Percentiles rank a stretch among this genome's conserved stretches.
Conservation (phyloP, 2,888 invertebrate genomes). For the Loripinus fragilis region DNA sequence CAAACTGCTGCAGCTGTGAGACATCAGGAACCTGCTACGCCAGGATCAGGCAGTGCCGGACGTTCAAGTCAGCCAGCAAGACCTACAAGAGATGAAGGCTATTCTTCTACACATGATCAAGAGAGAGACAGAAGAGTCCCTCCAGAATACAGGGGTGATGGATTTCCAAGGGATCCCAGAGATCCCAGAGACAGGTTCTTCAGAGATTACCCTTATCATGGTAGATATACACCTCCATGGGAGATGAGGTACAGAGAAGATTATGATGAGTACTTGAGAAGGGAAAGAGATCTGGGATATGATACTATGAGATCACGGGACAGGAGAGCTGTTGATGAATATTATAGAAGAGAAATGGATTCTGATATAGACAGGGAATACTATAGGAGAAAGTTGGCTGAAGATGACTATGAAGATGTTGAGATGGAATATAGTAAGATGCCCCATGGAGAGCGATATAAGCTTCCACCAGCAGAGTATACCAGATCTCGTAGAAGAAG, state of each 20-base stretch:
- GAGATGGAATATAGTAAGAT: constrained; percentile 33
- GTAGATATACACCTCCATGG: constrained; percentile 31
- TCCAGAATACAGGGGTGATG: constrained; percentile 2
- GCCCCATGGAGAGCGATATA: constrained; percentile 57
- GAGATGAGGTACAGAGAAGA: constrained; percentile 39
- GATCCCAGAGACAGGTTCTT: constrained; percentile 2
- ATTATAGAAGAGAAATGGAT: constrained; percentile 43
- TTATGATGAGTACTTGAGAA: constrained; percentile 37
- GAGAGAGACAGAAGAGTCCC: constrained; percentile 16
- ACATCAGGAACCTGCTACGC: background rate
- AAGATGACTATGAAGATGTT: constrained; percentile 24
- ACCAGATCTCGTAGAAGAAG: constrained; percentile 17
- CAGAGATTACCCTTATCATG: constrained; percentile 25
- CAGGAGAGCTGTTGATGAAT: constrained; percentile 26
- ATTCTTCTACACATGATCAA: constrained; percentile 12
- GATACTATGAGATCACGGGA: constrained; percentile 40
- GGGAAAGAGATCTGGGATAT: constrained; percentile 29
- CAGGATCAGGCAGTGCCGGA: background rate
- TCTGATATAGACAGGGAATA: constrained; percentile 25
- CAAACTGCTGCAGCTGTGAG: background rate
- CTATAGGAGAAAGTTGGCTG: constrained; percentile 19
- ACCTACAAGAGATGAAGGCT: constrained; percentile 5
- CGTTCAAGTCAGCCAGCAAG: background rate
- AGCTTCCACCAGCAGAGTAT: constrained; percentile 49
- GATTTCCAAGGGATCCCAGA: background rate